Base-by-base conservation (phyloP, 2,113 vertebrate species). In the Melospiza melodia region DNA sequence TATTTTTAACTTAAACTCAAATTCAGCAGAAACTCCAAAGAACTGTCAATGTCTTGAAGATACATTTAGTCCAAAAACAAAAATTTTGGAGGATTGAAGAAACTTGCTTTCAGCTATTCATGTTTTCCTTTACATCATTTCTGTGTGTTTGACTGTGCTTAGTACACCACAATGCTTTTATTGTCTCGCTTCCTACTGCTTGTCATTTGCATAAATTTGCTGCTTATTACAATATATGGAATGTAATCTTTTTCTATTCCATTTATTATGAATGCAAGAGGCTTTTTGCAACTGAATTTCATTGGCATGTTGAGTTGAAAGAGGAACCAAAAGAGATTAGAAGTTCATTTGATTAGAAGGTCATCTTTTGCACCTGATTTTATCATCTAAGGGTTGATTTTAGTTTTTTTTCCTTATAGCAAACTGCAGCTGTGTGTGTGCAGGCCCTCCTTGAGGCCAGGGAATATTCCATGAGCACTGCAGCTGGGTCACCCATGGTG, bases 201-300 rank as follows among this genome's bases (percentile, higher is more conserved):
- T 92, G 28, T 75, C 12, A 93, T 97, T 94, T 93, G 86, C 94
- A 94, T 96, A 91, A 43, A 71, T 91, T 57, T 75, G 33, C 81
- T 93, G 48, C 41, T 90, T 74, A 75, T 83, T 88, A 91, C 49
- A 83, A 12, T 78, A 78, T 87, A 87, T 58, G 48, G 92, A 90
- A 93, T 77, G 84, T 72, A 75, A 75, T 93, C 11, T 81, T 80
- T 84, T 83, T 69, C 54, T 74, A 0, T 88, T 77, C 54, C 25
- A 46, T 88, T 81, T 71, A 23, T 62, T 73, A 35, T 63, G 43
- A 66, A 66, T 46, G 14, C 57, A 55, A 49, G 69, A 77, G n/a
- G 19, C 58, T 90, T 90, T 90, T 58, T 83, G 41, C 73, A 52
- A 9, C 52, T 27, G 33, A 79, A 57, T 74, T 44, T 74, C 51